Base-by-base conservation (phyloP, 2,797 vertebrate genomes). In the Choloepus didactylus region DNA sequence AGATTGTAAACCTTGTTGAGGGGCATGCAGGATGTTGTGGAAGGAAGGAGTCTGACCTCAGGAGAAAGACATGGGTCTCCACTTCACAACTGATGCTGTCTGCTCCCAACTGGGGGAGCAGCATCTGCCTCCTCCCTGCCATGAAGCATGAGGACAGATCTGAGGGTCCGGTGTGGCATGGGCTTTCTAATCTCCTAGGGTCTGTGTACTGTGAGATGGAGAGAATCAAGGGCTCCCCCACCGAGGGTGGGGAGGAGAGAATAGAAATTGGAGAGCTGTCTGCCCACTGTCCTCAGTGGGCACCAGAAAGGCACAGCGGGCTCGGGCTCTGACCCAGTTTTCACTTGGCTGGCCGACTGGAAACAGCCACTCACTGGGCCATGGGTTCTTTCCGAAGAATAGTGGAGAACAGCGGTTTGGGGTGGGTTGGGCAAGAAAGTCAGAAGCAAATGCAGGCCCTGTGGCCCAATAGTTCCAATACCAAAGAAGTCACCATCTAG, bases 331-430 rank as follows among this genome's bases (percentile, higher is more conserved):
- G 80, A 87, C 60, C 83, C 91, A 95, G 25, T 94, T 96, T 96
- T 62, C 38, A 62, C 76, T 95, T 96, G 89, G 94, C 80, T 54
- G 51, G 23, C 6, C 1, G 23, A 67, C 46, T 97, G 86, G 95
- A 97, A 96, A 96, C 62, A 95, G 79, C 82, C 91, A 59, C 38
- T 96, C 86, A 93, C 41, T 72, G 89, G 86, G 70, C 44, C 76
- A 76, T 81, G 64, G 51, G 31, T 95, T 95, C 75, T 93, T 97
- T 95, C 84, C 3, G 0, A 94, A 92, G 82, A 93, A 91, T 25
- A 87, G 56, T 66, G 54, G 89, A 84, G 90, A 91, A 75, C 2
- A 79, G 75, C 6, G 7, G 75, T 97, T 97, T 95, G 38, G 44
- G 66, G 51, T 88, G 70, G 87, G 11, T 44, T 87, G 75, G 62